Evolutionary conservation across 2,888 invertebrate species (phyloP).

Genomic region (Labia minor): DNA sequence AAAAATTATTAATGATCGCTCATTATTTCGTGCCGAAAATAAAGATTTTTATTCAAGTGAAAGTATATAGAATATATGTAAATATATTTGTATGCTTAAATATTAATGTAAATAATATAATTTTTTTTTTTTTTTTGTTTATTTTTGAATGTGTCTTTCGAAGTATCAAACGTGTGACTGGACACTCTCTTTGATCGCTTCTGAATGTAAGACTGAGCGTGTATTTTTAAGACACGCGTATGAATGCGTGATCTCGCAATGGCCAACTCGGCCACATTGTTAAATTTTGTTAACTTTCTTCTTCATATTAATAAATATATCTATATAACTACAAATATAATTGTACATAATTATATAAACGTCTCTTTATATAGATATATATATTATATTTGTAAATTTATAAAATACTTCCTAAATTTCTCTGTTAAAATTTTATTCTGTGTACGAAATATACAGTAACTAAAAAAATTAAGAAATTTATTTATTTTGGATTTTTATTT

Average conservation of each 20-base stretch:
- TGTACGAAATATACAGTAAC: background rate
- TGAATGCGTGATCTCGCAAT: background rate
- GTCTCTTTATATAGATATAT: background rate
- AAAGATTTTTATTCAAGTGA: constrained; percentile 13
- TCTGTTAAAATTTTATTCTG: background rate
- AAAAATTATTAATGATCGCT: constrained; percentile 8
- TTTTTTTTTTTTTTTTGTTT: background rate
- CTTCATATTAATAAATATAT: background rate
- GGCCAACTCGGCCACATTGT: background rate
- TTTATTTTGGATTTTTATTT: background rate
- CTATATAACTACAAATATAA: background rate
- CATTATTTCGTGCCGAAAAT: background rate
- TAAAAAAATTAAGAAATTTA: constrained; percentile 5
- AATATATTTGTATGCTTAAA: constrained; percentile 8
- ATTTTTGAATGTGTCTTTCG: background rate
- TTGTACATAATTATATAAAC: background rate
- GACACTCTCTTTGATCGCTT: background rate
- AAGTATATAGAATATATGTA: background rate
- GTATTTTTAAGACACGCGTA: background rate
- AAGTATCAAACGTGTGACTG: background rate
- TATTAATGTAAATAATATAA: constrained; percentile 14
- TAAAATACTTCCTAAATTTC: background rate
- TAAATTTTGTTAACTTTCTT: background rate
- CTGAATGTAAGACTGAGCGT: constrained; percentile 4
- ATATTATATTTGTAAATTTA: background rate